Evolutionary conservation across 2,888 invertebrate species (phyloP), one percentile per base, ranked within the genome.

Genomic region (Crossocerus cetratus): DNA sequence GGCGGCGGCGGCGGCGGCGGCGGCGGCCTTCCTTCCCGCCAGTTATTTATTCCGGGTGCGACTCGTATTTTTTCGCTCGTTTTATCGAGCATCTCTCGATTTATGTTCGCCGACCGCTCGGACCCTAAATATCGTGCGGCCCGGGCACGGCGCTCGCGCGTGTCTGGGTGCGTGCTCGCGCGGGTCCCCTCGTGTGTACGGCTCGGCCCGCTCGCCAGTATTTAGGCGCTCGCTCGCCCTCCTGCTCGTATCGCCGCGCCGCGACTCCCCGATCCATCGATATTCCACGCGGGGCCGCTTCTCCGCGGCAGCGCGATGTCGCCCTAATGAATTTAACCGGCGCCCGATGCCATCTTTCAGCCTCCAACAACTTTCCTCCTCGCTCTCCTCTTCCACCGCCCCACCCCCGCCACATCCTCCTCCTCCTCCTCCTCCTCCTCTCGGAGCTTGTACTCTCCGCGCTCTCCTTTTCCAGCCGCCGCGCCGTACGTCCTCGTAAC

Each of bases 11-110:
- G 23, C 32, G 42, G n/a, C 2, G 14, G 8, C n/a, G 11, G 44
- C 14, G 44, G 1, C 49, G 49, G 20, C 58, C 57, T 57, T 57
- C 57, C 32, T 57, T 65, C 57, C 69, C 69, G 45, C 59, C 60
- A 74, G 77, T 80, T 83, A 83, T 85, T 84, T 83, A 84, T 83
- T 83, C 78, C 61, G 74, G 75, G 72, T 69, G 69, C 72, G 76
- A 78, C 75, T 76, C 79, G 76, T 82, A 75, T 78, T 78, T 80
- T 76, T 80, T 78, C 77, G 73, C 60, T 74, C 76, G 79, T 83
- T 82, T 81, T 84, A 83, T 84, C 82, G 75, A 76, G 69, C 78
- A 77, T 84, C 78, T 80, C 77, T 72, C 76, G 83, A 84, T 84
- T 83, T 84, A 82, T 83, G 80, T 70, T 60, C 74, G 55, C 66